Evolutionary conservation across 2,797 vertebrate genomes (phyloP), one percentile per base, ranked within the genome.

Genomic region (Dromococcyx pavoninus): DNA sequence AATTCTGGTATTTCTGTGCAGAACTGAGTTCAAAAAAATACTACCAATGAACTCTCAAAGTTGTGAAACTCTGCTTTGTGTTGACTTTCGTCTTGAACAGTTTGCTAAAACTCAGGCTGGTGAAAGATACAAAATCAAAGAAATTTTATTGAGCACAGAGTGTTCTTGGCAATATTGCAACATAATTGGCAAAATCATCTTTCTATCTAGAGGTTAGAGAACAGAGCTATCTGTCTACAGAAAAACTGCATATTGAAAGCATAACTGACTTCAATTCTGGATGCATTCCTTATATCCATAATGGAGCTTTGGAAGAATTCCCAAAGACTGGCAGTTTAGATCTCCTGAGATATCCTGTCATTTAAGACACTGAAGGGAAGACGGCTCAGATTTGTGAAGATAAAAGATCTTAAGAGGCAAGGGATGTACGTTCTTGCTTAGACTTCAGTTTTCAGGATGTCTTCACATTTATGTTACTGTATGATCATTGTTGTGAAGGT

Each of bases 141-240:
- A 75, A 37, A 61, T 60, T 71, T 71, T 94, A 82, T 1, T 57
- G 54, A 95, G 75, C 53, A 65, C 80, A 74, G 14, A 51, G 44
- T 88, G 71, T 82, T 93, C 88, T 89, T 85, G 75, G 80, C 77
- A 86, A 41, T 84, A 64, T 19, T 87, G 71, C 77, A 82, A 70
- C 15, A 32, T 27, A 74, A 92, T 13, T 44, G 81, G 88, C 79
- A 89, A 94, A 95, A 89, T 71, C 33, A 48, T 76, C 44, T 80
- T 73, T 87, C 61, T 24, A 53, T 88, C 67, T 12, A 30, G 81
- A 91, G 48, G 25, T 80, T 50, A 74, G 33, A 64, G 39, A 92
- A 66, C 57, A 79, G 2, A 79, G 60, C 78, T 73, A 7, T 64
- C 74, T 62, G 66, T 72, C 60, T 87, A 39, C 88, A 91, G 64